Base-by-base conservation (phyloP, 2,888 invertebrate genomes). In the Morpho deidamia region DNA sequence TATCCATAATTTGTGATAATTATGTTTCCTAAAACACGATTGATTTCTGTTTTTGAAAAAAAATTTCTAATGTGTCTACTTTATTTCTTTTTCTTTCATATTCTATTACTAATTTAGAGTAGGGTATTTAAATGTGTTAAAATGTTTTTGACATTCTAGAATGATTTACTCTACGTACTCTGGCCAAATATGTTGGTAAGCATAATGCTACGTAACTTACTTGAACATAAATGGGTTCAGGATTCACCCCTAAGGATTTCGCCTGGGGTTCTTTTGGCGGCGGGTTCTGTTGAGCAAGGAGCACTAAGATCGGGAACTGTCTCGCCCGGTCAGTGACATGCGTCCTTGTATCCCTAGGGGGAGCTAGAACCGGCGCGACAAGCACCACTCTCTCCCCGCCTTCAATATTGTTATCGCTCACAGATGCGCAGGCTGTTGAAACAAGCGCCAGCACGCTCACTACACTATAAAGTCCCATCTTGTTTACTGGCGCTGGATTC, bases 231-330 rank as follows among this genome's bases (percentile, higher is more conserved):
- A 86, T 81, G 5, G 85, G 86, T 49, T 76, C 67, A 2, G 71
- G 74, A 55, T 74, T 76, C 7, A 63, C 52, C 49, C 69, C 71
- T 58, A 86, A 63, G n/a, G 87, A 77, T 55, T 84, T 87, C 7
- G 81, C 73, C 51, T 77, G 77, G 1, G 76, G 75, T 51, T 83
- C 83, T 51, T 72, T 64, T 8, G 62, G 64, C 0, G 69, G 56
- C 7, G 67, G 71, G 55, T 82, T 69, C 23, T 70, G 64, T 42
- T 71, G 80, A 7, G 87, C 71, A 10, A 84, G 69, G 12, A 89
- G 74, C 53, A 88, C 75, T 49, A 88, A 68, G 32, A 89, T 82
- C 1, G 88, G 88, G 62, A 86, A 88, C 72, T 87, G 89, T 33
- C 85, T 68, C 23, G 88, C 71, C 12, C 87, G 71, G 52, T 82